Evolutionary conservation across 2,113 vertebrate genomes (phyloP).

Genomic region (Ornithorhynchus anatinus): DNA sequence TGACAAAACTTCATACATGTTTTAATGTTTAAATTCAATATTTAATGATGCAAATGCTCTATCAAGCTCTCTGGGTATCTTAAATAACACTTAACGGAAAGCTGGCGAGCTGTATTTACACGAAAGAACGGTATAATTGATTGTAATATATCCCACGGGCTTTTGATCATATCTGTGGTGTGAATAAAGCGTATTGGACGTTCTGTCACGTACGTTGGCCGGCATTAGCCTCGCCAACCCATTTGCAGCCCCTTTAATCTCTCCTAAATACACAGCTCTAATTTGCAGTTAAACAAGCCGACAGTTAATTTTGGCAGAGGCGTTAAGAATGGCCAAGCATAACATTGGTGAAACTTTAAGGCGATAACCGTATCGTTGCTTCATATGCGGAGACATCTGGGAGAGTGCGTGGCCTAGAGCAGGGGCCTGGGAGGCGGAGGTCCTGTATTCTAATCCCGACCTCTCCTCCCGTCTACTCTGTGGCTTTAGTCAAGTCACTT

Average conservation of each 20-base stretch:
- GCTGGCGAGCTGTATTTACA: conserved; percentile 20
- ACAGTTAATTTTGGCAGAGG: conserved; percentile 29
- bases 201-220: no score
- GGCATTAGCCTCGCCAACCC: not conserved
- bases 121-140: conserved; percentile 7
- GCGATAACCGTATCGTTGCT: conserved; percentile 20
- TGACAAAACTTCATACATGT: conserved; percentile 34
- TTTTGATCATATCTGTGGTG: not conserved
- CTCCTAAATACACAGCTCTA: conserved; percentile 20
- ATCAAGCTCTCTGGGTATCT: not conserved
- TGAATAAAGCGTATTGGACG: not conserved
- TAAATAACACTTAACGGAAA: conserved; percentile 40
- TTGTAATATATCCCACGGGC: not conserved
- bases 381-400: conserved; percentile 14
- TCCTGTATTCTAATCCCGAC: no score
- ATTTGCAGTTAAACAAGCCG: conserved; percentile 27
- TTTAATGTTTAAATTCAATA: conserved; percentile 40
- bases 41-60: conserved; percentile 11
- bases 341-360: not conserved
- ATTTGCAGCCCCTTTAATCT: conserved; percentile 15
- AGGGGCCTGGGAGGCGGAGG: no score
- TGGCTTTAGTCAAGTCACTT: no score
- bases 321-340: not conserved
- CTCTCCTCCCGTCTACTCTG: no score
- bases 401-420: no score